Evolutionary conservation across 2,797 vertebrate genomes (phyloP), one percentile per base, ranked within the genome.

Genomic region (Cirrhinus mrigala): DNA sequence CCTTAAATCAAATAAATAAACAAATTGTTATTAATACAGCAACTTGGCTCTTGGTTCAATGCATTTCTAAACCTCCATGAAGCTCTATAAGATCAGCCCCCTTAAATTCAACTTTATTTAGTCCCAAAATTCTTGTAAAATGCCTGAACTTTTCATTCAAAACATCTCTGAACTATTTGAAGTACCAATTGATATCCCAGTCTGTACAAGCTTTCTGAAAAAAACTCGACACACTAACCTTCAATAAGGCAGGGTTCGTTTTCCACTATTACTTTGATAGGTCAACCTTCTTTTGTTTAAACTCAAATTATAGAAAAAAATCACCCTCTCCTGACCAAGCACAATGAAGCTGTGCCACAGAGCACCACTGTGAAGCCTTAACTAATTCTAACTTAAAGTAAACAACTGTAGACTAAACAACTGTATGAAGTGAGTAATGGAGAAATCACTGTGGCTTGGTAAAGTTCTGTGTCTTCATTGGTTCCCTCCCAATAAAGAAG

Each of bases 401-500:
- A 81, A 88, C 58, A 68, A 84, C 74, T 81, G 56, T 56, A 82
- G 50, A 73, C 24, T 79, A 84, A 85, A 77, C 54, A 87, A 81
- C 79, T 56, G 54, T 50, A 48, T 62, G 50, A 79, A 29, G 11
- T 86, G 88, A 84, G 88, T 66, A 79, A 85, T 81, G 87, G 87
- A 88, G 27, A 86, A 90, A 92, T 92, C 89, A 91, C 93, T 89
- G 88, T 91, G 69, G 60, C 58, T 90, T 88, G 85, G 84, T 88
- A 92, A 87, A 82, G 85, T 90, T 86, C 90, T 93, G 89, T 83
- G 89, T 90, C 93, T 94, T 93, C 92, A 86, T 90, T 93, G 93
- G 94, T 93, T 95, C 94, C 94, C 94, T 95, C 95, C 79, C 94
- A 94, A 76, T 89, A 69, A 86, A 92, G 92, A 95, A 92, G 92